Base-by-base conservation (phyloP, 1,140 invertebrate genomes). In the Drosophila kepulauana region DNA sequence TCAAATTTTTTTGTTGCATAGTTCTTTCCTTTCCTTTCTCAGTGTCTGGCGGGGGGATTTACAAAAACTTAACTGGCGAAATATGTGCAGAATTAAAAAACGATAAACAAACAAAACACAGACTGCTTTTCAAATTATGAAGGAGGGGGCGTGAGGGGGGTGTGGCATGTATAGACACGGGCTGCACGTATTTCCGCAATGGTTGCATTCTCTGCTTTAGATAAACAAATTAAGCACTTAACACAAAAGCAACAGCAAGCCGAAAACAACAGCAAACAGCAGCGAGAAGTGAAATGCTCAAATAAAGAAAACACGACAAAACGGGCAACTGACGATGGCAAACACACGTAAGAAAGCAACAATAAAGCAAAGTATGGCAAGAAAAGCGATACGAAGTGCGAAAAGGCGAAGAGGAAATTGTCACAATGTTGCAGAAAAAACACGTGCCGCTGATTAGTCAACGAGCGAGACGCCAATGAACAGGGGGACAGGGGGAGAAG, bases 371-470 rank as follows among this genome's bases (percentile, higher is more conserved):
- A 33, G 46, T 54, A 51, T 41, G 46, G 8, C 46, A 58, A 57
- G 48, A 68, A 73, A 68, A 45, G 56, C 54, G 58, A 76, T 75
- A 51, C 48, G 57, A 57, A 67, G 63, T 64, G 69, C 33, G 63
- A 64, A 58, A 63, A 73, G 64, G 67, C 57, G 38, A 70, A 30
- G 66, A 76, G 67, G 78, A 89, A 88, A 89, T 85, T 89, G 85
- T 85, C 85, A 85, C 71, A 78, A 81, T 89, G 78, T 81, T 88
- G 85, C 81, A 79, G 68, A 78, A 85, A 78, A 56, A 89, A 88
- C 85, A 88, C 85, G 85, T 88, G 85, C 81, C 81, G 68, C 81
- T 88, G 85, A 88, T 88, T 88, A 88, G 82, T 78, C 69, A 72
- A 70, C 51, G 51, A 52, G 61, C 43, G 15, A 58, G 51, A 71